Conservation (phyloP, 2,113 vertebrate species). For the Nannobrachium achirus region DNA sequence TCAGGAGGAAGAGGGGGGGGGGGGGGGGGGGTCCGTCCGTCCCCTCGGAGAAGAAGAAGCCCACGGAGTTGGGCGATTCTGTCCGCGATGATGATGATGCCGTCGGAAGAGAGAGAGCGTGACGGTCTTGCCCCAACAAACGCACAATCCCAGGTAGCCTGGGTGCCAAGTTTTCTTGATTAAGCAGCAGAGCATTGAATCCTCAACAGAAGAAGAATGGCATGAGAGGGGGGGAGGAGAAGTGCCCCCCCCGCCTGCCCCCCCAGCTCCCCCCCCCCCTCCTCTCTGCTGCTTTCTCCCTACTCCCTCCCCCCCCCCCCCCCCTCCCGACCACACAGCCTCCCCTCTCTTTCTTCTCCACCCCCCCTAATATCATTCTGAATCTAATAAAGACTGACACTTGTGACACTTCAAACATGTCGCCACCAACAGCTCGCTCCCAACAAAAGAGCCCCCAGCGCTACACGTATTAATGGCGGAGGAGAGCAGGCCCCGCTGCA, state of each 20-base stretch:
- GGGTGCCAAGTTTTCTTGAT: slow-evolving; percentile 62
- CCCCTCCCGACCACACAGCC: neutral
- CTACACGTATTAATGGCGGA: slow-evolving; percentile 84
- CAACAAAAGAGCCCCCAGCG: slow-evolving; percentile 85
- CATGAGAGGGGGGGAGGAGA: neutral
- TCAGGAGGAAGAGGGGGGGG: slow-evolving; percentile 48
- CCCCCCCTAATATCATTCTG: slow-evolving; percentile 77
- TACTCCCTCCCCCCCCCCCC: neutral
- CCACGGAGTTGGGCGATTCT: slow-evolving; percentile 33
- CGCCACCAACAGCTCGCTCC: slow-evolving; percentile 86
- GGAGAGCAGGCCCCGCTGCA: slow-evolving; percentile 83
- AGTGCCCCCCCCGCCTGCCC: too few relatives aligned
- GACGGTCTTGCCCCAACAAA: neutral
- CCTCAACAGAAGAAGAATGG: slow-evolving; percentile 29
- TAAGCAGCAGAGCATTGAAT: slow-evolving; percentile 40
- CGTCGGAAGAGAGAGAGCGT: too few relatives aligned
- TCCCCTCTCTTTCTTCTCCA: slow-evolving; percentile 9
- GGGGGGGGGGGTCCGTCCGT: too few relatives aligned
- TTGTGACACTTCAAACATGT: slow-evolving; percentile 89
- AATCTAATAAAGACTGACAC: slow-evolving; percentile 90
- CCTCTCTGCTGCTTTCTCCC: neutral
- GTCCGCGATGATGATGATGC: too few relatives aligned
- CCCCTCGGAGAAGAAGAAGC: too few relatives aligned
- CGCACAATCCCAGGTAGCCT: slow-evolving; percentile 56
- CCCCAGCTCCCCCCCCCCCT: neutral